Conservation (phyloP, 1,140 invertebrate species). For the Daktulosphaira vitifoliae region DNA sequence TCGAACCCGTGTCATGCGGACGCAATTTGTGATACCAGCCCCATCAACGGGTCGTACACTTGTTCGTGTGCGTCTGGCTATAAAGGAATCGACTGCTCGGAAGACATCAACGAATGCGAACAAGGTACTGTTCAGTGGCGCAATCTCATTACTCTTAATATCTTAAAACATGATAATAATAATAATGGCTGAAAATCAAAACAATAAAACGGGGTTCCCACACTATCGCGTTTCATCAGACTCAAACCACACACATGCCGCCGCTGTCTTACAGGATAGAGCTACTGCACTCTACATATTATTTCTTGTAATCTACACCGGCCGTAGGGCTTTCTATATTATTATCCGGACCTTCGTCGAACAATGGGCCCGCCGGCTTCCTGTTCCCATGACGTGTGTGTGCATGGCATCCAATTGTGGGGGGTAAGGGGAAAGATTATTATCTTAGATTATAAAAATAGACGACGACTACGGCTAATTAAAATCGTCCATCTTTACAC, state of each 20-base stretch:
- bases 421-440: conserved; percentile 24
- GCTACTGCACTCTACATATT: conserved; percentile 8
- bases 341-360: conserved; percentile 15
- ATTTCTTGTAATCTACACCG: conserved; percentile 27
- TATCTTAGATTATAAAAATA: conserved; percentile 1
- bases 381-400: conserved; percentile 23
- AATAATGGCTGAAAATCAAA: not conserved
- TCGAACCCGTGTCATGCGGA: conserved; percentile 92
- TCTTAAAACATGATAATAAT: no score
- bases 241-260: conserved; percentile 9
- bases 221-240: conserved; percentile 26
- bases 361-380: conserved; percentile 22
- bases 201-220: conserved; percentile 14
- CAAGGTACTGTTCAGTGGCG: conserved; percentile 76
- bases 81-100: conserved; percentile 81
- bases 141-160: no score
- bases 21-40: conserved; percentile 90
- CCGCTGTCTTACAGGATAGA: not conserved
- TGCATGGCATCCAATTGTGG: conserved; percentile 19
- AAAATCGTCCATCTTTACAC: not conserved
- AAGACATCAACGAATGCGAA: conserved; percentile 91
- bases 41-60: conserved; percentile 86
- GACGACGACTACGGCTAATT: conserved; percentile 13
- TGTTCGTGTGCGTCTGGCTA: conserved; percentile 88
- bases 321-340: not conserved